Conservation (phyloP, 2,113 vertebrate species). For the Epinephelus cyanopodus region DNA sequence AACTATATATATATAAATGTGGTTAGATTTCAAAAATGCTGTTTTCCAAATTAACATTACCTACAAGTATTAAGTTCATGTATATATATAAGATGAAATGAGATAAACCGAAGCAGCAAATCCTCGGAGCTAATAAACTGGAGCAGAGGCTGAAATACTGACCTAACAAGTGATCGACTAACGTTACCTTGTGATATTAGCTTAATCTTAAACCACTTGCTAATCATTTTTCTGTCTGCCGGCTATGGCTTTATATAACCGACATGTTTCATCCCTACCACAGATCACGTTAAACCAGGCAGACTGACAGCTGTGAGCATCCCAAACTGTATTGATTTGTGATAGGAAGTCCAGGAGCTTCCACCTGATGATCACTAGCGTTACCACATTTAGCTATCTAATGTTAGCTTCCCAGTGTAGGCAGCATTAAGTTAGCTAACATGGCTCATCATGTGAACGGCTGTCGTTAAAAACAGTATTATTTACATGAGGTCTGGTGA, state of each 20-base stretch:
- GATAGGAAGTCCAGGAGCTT: background rate
- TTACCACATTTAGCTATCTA: background rate
- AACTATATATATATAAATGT: no score
- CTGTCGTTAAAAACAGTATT: background rate
- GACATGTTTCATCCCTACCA: background rate
- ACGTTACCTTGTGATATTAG: background rate
- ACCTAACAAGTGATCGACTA: background rate
- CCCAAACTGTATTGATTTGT: background rate
- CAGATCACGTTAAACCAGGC: background rate
- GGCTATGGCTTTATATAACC: background rate
- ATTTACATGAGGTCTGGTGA: background rate
- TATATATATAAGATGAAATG: background rate
- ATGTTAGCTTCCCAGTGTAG: background rate
- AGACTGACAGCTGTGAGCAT: background rate
- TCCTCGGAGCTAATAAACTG: background rate
- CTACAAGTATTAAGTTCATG: background rate
- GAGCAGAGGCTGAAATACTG: no score
- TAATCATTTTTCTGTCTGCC: background rate
- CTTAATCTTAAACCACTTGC: no score
- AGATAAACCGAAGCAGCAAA: background rate
- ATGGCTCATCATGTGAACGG: background rate
- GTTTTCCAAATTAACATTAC: no score
- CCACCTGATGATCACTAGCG: constrained; percentile 6
- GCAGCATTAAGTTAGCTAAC: background rate
- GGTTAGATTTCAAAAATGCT: background rate